Base-by-base conservation (phyloP, 2,888 invertebrate genomes). In the Gymnoscelis rufifasciata region DNA sequence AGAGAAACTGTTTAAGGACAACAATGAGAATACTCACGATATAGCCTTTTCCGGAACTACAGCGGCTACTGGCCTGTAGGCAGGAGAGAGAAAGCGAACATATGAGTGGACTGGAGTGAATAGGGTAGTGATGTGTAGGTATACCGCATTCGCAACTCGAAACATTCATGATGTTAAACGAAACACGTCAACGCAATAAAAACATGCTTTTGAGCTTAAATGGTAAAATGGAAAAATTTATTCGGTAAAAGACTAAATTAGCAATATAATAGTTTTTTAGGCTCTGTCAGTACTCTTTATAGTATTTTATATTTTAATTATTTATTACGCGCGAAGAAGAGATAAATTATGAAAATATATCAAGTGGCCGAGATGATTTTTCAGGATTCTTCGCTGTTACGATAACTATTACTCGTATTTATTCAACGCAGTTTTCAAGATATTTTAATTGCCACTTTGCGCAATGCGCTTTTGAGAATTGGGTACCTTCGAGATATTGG, bases 11-110 rank as follows among this genome's bases (percentile, higher is more conserved):
- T 59, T 19, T 69, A 73, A 74, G 70, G 78, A 79, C 78, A 83
- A 82, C 77, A 80, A 74, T 78, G 77, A 70, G 66, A 76, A 88
- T 91, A 95, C 95, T 94, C 91, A 95, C 95, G 95, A 95, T 95
- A 94, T 95, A 95, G 92, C 95, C 95, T 92, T 94, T 95, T 90
- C 94, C 95, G 91, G 94, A 95, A 91, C 94, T 95, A 91, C 95
- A 94, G 90, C 94, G 93, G 91, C 94, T 95, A 92, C 94, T 94
- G 89, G 94, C 94, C 95, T 95, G 91, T 81, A 81, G 81, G 83
- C 90, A 91, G 79, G 83, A 82, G 82, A 89, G 77, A 84, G 82
- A 89, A 86, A 86, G 89, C 86, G 86, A 83, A 88, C 84, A 80
- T 81, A 81, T 88, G 82, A 87, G 83, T 87, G 84, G 84, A 78